Percentiles rank a stretch among this genome's conserved stretches.
Evolutionary conservation across 1,140 invertebrate genomes (phyloP).

Genomic region (Asobara japonica): DNA sequence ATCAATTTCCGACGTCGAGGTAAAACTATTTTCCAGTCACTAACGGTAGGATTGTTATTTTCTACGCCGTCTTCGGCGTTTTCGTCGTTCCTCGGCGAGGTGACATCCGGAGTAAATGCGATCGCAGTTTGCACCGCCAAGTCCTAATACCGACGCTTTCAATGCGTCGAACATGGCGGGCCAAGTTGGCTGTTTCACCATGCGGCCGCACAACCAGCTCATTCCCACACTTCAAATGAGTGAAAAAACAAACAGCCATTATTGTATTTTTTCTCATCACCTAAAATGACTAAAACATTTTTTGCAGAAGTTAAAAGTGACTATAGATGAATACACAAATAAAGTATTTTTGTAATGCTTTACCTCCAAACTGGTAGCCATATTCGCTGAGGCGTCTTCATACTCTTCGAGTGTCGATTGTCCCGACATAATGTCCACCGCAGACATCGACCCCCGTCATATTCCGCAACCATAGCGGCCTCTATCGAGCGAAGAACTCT

Average conservation of each 20-base stretch:
- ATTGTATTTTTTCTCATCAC: not conserved
- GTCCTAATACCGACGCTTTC: conserved; percentile 71
- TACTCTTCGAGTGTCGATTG: conserved; percentile 69
- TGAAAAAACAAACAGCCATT: conserved; percentile 25
- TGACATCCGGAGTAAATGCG: conserved; percentile 60
- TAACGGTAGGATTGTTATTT: conserved; percentile 10
- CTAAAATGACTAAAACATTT: too few relatives aligned
- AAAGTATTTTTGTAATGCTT: not conserved
- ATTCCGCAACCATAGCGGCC: conserved; percentile 63
- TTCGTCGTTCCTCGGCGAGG: conserved; percentile 52
- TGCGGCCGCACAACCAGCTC: conserved; percentile 69
- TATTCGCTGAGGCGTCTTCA: conserved; percentile 67
- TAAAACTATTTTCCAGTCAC: too few relatives aligned
- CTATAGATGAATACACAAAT: not conserved
- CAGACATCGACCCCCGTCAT: conserved; percentile 69
- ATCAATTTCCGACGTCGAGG: too few relatives aligned
- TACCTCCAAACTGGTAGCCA: conserved; percentile 79
- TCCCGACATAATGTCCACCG: conserved; percentile 72
- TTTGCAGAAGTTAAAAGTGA: not conserved
- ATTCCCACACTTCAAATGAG: conserved; percentile 68
- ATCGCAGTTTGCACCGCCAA: conserved; percentile 72
- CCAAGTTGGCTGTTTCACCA: conserved; percentile 55
- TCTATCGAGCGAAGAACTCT: conserved; percentile 68
- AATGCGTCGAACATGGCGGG: conserved; percentile 64
- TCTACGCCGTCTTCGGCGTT: conserved; percentile 52